Percentiles rank a stretch among this genome's conserved stretches.
These are phyloP conservation scores for Drosophila robusta DNA, from an alignment of 2,888 invertebrate species.

Conservation along the genomic window DNA sequence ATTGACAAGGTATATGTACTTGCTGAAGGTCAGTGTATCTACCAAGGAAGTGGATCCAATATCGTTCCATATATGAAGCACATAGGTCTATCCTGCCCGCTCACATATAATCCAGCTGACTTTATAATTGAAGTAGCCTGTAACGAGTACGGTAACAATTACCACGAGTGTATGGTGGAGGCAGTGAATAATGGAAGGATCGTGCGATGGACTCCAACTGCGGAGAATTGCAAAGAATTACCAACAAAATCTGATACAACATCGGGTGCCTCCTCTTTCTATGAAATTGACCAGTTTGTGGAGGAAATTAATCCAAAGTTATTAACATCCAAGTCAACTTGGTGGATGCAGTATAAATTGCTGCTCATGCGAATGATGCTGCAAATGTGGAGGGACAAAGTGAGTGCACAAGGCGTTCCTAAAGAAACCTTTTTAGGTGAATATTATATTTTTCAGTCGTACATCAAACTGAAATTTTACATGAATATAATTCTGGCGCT, in stretches of 20 bases:
- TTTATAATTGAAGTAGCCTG: slow-evolving; percentile 94
- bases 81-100: slow-evolving; percentile 93
- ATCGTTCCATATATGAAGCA: slow-evolving; percentile 93
- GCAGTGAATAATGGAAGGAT: slow-evolving; percentile 89
- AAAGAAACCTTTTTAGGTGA: background rate
- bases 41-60: slow-evolving; percentile 91
- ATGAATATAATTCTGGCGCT: slow-evolving; percentile 89
- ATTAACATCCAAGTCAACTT: slow-evolving; percentile 87
- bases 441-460: slow-evolving; percentile 86
- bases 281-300: slow-evolving; percentile 81
- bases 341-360: slow-evolving; percentile 89
- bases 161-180: slow-evolving; percentile 89
- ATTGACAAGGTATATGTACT: slow-evolving; percentile 97
- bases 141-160: slow-evolving; percentile 90
- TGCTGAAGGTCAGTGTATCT: slow-evolving; percentile 95
- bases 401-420: slow-evolving; percentile 66
- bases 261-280: slow-evolving; percentile 78
- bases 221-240: slow-evolving; percentile 52
- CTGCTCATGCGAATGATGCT: slow-evolving; percentile 89
- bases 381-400: slow-evolving; percentile 91
- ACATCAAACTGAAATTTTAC: slow-evolving; percentile 89
- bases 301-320: slow-evolving; percentile 86
- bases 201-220: slow-evolving; percentile 85
- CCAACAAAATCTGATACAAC: slow-evolving; percentile 81
- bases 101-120: slow-evolving; percentile 98